Base-by-base conservation (phyloP, 2,797 vertebrate genomes). In the Rhinella marina region DNA sequence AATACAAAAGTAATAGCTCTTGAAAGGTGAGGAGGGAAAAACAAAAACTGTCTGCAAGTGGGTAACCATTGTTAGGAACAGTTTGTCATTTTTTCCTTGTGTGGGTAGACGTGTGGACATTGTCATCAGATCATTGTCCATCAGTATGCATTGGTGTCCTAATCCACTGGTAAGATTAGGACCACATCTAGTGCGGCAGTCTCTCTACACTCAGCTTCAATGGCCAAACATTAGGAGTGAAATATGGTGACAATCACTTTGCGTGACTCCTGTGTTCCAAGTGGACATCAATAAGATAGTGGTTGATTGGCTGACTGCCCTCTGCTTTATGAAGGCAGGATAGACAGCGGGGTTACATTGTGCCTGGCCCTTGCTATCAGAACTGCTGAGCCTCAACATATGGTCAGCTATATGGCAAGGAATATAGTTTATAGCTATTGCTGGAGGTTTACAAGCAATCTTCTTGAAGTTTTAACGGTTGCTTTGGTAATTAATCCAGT, bases 381-480 rank as follows among this genome's bases (percentile, higher is more conserved):
- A 92, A 92, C 87, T 92, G 82, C 88, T 88, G 90, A 93, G 92
- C 87, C 90, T 88, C 91, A 82, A 92, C 93, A 89, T 90, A 90
- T 91, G 93, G 91, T 91, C 92, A 86, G 32, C 92, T 92, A 80
- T 41, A 19, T 91, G 90, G 91, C 91, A 82, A 91, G 90, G 94
- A 93, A 94, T 90, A 92, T 92, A 90, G 91, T 94, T 93, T 93
- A 93, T 93, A 92, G 91, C 93, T 91, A 91, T 88, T 86, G 90
- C 91, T 93, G 90, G 92, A 92, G 93, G 93, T 95, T 95, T 94
- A 95, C 91, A 92, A 95, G 94, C 94, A 91, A 93, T 94, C 93
- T 93, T 93, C 92, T 92, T 95, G 93, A 95, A 95, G 93, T 94
- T 95, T 96, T 96, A 96, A 97, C 95, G 95, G 94, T 94, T 94